Base-by-base conservation (phyloP, 2,797 vertebrate species). In the Dendrocincla tyrannina region DNA sequence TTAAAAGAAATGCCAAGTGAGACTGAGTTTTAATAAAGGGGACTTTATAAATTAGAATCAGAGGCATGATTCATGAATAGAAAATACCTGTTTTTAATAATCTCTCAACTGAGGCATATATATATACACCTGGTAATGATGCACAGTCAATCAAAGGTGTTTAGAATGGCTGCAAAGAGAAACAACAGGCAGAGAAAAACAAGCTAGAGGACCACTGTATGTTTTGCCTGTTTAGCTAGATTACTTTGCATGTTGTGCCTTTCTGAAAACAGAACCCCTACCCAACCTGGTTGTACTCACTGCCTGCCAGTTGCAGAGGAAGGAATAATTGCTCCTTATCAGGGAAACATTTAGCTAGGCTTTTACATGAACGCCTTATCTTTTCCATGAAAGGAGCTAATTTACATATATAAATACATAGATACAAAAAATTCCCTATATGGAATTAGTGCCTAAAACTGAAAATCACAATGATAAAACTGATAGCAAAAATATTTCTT, bases 1-100 rank as follows among this genome's bases (percentile, higher is more conserved):
- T 91, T 53, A 89, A 66, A 94, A 92, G 55, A 91, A 88, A 88
- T 30, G 9, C 23, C 44, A 52, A 80, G 56, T 42, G 23, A 73
- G 30, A 81, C 24, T 50, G 78, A 69, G 66, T 39, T 77, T 80
- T 70, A 85, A 88, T 81, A 90, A 91, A 67, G 33, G 10, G 74
- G 13, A 39, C 24, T 78, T 84, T 33, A 56, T 20, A 74, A 91
- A 75, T 52, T 60, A 53, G 60, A 94, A 60, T 41, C 33, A 70
- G 58, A 84, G 17, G 46, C 7, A 49, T 8, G 62, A 32, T 30
- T 60, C 7, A n/a, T 42, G 33, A 88, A 60, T 12, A 81, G 33
- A 60, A 91, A 80, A 83, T 11, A 56, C 4, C 32, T 28, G n/a
- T 10, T 42, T 86, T 87, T 58, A 84, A 91, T 49, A 62, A 75